Base-by-base conservation (phyloP, 2,888 invertebrate genomes). In the Drosophila phalerata region DNA sequence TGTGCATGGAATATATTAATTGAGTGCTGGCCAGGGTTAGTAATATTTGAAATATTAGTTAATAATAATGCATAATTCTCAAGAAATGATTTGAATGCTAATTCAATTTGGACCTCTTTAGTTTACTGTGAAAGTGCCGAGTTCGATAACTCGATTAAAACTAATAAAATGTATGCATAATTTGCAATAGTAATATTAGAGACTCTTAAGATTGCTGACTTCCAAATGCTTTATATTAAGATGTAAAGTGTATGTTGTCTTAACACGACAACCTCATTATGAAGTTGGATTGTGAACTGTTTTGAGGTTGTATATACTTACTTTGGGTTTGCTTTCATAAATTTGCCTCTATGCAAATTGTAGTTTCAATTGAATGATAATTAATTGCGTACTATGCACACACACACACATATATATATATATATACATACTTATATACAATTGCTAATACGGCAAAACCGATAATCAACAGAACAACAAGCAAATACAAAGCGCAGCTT, bases 351-450 rank as follows among this genome's bases (percentile, higher is more conserved):
- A 72, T 73, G 61, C 60, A 75, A 78, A 70, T 77, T 77, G 77
- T 78, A 82, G 82, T 89, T 82, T 85, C 69, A 78, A 78, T 80
- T 74, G 85, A 80, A 78, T 82, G 85, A 75, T 86, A 86, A 89
- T 86, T 89, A 89, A 89, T 88, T 89, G 75, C 82, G 74, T 82
- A 74, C 75, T 32, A 47, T 38, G 43, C 19, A 49, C 25, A 52
- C 9, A 48, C 15, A 63, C 49, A 62, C 17, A 56, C 15, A 62
- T 45, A 52, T 49, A 43, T 2, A 49, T 19, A 43, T 8, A 28
- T 8, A 8, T 1, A 28, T 8, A 45, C 10, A 15, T 17, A 28
- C n/a, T 13, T 30, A 43, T 34, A 40, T 38, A 43, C 13, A 38
- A 15, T 25, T 56, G 52, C 65, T 68, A 76, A 80, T 71, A 66